phyloP scores from a whole-genome alignment of 2,113 vertebrate species.

The Chaenocephalus aceratus region DNA sequence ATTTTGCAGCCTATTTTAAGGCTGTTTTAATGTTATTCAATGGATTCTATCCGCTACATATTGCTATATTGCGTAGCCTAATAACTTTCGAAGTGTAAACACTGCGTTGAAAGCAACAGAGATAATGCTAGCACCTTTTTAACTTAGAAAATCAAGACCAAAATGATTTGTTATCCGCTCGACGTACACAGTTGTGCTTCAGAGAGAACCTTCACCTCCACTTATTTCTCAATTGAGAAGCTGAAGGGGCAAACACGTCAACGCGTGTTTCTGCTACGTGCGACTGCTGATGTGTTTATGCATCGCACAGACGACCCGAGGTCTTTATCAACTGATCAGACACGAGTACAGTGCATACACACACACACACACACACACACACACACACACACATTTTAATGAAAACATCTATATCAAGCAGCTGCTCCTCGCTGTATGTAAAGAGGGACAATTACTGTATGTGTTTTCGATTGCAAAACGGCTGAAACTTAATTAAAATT shows the following conservation, averaged over 20 bases:
- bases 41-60: background rate
- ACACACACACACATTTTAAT: slow-evolving; percentile 37
- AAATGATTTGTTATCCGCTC: background rate
- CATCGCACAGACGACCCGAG: slow-evolving; percentile 1
- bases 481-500: slow-evolving; percentile 67
- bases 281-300: slow-evolving; percentile 34
- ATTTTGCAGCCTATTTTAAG: background rate
- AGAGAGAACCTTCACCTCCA: background rate
- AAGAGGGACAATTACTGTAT: slow-evolving; percentile 66
- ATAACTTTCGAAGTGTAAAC: background rate
- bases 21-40: too few species aligned
- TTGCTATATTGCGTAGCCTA: background rate
- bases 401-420: slow-evolving; percentile 61
- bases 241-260: background rate
- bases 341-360: slow-evolving; percentile 7
- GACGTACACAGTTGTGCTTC: background rate
- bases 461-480: slow-evolving; percentile 62
- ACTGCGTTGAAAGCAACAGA: background rate
- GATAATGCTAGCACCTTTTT: background rate
- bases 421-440: slow-evolving; percentile 53
- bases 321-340: slow-evolving; percentile 51
- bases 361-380: background rate
- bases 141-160: background rate
- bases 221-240: background rate
- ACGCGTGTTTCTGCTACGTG: slow-evolving; percentile 7